Percentiles rank a stretch among this genome's conserved stretches.
These are phyloP conservation scores for Piprites chloris DNA, from an alignment of 2,113 vertebrate genomes.

Conservation along the genomic window DNA sequence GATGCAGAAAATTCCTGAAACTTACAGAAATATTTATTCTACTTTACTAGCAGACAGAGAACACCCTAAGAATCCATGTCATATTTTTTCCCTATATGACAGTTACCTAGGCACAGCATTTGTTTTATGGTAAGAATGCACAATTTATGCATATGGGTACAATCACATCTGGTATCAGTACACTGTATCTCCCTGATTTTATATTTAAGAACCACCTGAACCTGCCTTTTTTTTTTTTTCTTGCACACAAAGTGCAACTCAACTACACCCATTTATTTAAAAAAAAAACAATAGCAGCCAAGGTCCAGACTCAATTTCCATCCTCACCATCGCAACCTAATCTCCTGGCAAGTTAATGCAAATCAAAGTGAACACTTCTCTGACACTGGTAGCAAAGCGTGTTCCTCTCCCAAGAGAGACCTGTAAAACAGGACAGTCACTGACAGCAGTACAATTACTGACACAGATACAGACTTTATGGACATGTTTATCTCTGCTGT, in stretches of 20 bases:
- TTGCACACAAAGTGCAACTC: not conserved
- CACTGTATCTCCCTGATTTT: not conserved
- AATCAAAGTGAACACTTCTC: conserved; percentile 71
- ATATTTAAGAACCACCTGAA: not conserved
- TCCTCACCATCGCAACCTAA: conserved; percentile 60
- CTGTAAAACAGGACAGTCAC: conserved; percentile 84
- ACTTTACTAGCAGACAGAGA: not conserved
- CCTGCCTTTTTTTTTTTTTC: not conserved
- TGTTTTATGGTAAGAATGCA: conserved; percentile 44
- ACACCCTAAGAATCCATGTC: not conserved
- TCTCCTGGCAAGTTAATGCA: conserved; percentile 74
- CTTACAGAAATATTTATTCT: conserved; percentile 11
- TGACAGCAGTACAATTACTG: conserved; percentile 86
- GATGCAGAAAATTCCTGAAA: not conserved
- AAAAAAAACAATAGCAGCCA: conserved; percentile 35
- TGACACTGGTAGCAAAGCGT: conserved; percentile 64
- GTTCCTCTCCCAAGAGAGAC: conserved; percentile 78
- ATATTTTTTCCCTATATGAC: not conserved
- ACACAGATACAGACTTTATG: conserved; percentile 87
- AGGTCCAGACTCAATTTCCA: conserved; percentile 62
- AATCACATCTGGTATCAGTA: not conserved
- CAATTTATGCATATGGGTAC: conserved; percentile 10
- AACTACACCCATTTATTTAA: not conserved
- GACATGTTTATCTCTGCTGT: conserved; percentile 90
- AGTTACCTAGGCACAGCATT: conserved; percentile 29